A percentile compares a stretch with the other conserved stretches of the same genome.
Conservation (phyloP, 2,113 vertebrate genomes). For the Aspiorhynchus laticeps region DNA sequence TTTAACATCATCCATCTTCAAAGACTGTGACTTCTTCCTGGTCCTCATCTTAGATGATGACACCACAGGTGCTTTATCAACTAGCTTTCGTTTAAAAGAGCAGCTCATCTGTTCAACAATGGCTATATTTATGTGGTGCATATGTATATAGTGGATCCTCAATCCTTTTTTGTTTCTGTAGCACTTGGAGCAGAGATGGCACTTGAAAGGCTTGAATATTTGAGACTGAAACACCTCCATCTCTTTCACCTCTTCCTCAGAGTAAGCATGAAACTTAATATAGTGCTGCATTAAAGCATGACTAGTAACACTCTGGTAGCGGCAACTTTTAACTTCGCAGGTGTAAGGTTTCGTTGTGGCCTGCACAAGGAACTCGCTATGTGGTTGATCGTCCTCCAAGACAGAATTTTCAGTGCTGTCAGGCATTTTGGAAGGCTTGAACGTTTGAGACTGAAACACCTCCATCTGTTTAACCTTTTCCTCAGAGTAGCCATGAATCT, state of each 20-base stretch:
- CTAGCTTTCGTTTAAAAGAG: conserved; percentile 36
- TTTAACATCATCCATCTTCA: conserved; percentile 31
- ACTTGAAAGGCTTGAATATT: conserved; percentile 88
- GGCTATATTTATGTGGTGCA: conserved; percentile 81
- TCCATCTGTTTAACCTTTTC: conserved; percentile 84
- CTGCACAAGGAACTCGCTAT: conserved; percentile 78
- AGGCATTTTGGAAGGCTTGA: conserved; percentile 64
- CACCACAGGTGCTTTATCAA: conserved; percentile 51
- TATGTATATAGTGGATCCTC: conserved; percentile 85
- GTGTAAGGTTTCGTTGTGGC: conserved; percentile 86
- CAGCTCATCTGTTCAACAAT: conserved; percentile 65
- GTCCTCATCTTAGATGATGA: conserved; percentile 57
- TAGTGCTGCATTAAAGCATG: conserved; percentile 91
- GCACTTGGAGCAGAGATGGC: conserved; percentile 90
- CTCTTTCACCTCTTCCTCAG: conserved; percentile 82
- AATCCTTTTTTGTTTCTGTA: conserved; percentile 88
- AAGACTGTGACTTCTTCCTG: neutral
- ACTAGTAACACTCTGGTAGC: conserved; percentile 87
- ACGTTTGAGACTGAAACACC: conserved; percentile 84
- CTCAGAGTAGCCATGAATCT: conserved; percentile 83
- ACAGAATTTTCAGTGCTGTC: neutral
- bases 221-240: conserved; percentile 84
- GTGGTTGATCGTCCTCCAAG: conserved; percentile 18
- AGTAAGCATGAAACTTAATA: conserved; percentile 83
- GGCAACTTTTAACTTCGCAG: conserved; percentile 85